These are phyloP conservation scores for Perca flavescens DNA, from an alignment of 2,113 vertebrate genomes.

Conservation along the genomic window DNA sequence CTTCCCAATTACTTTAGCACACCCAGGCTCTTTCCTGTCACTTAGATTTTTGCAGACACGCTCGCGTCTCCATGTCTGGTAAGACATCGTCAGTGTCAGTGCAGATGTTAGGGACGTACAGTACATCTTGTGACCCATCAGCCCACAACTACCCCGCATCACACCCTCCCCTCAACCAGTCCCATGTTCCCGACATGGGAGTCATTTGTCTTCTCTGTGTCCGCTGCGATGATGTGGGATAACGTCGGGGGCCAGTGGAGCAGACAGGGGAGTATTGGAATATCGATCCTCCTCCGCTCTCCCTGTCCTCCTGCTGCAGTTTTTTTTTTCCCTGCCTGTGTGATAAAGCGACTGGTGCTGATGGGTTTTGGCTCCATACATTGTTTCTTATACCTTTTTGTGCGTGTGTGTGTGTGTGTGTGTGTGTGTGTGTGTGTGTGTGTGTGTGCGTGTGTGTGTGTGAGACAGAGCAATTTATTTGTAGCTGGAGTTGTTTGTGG, in stretches of 20 bases:
- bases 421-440: conserved; percentile 32
- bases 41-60: conserved; percentile 50
- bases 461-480: conserved; percentile 50
- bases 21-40: conserved; percentile 39
- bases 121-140: conserved; percentile 56
- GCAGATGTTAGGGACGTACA: conserved; percentile 41
- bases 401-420: conserved; percentile 7
- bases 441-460: conserved; percentile 16
- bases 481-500: conserved; percentile 48
- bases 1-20: conserved; percentile 44
- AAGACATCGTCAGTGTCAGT: conserved; percentile 59
- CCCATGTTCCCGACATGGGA: conserved; percentile 70
- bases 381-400: conserved; percentile 61
- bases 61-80: conserved; percentile 3
- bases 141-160: conserved; percentile 32
- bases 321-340: conserved; percentile 34
- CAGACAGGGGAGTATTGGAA: conserved; percentile 79
- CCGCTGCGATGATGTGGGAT: conserved; percentile 76
- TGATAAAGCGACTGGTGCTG: conserved; percentile 69
- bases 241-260: conserved; percentile 76
- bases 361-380: conserved; percentile 63
- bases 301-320: conserved; percentile 50
- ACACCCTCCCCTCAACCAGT: conserved; percentile 7
- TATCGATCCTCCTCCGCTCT: conserved; percentile 75
- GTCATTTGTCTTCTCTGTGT: conserved; percentile 78